These are phyloP conservation scores for Neotoma lepida DNA, from an alignment of 2,113 vertebrate species.

Conservation along the genomic window DNA sequence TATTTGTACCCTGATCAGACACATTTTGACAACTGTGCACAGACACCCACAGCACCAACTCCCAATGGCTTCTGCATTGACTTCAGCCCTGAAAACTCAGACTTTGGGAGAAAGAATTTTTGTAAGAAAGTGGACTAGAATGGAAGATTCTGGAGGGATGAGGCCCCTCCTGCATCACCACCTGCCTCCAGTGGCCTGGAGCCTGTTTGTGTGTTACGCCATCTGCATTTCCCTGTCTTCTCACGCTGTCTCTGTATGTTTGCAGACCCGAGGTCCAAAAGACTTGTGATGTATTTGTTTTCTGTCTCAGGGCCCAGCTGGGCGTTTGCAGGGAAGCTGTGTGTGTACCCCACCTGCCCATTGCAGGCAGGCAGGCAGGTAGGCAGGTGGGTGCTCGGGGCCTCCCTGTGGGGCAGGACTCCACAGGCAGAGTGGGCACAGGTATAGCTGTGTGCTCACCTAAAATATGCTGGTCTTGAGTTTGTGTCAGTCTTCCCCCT, in stretches of 20 bases:
- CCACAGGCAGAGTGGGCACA: neutral
- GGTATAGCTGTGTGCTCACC: neutral
- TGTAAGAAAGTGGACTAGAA: slow-evolving; percentile 90
- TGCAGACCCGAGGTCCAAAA: slow-evolving; percentile 66
- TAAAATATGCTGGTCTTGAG: slow-evolving; percentile 78
- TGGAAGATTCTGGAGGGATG: slow-evolving; percentile 77
- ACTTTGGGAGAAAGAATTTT: slow-evolving; percentile 75
- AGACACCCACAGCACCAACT: slow-evolving; percentile 81
- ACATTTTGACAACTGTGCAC: slow-evolving; percentile 80
- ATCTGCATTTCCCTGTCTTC: slow-evolving; percentile 45
- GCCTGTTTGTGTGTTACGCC: slow-evolving; percentile 66
- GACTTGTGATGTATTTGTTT: slow-evolving; percentile 16
- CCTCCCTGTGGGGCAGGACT: slow-evolving; percentile 15
- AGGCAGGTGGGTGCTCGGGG: neutral
- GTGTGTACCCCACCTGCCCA: neutral
- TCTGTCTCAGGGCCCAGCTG: slow-evolving; percentile 74
- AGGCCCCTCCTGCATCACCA: slow-evolving; percentile 64
- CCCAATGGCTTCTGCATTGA: slow-evolving; percentile 96
- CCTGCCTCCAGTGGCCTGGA: slow-evolving; percentile 14
- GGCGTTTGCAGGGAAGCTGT: neutral
- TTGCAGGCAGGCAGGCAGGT: neutral
- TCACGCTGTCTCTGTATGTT: slow-evolving; percentile 3
- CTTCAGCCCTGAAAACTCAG: slow-evolving; percentile 90
- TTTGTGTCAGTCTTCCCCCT: slow-evolving; percentile 34
- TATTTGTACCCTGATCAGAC: slow-evolving; percentile 89